These are phyloP conservation scores for Sphaerophoria taeniata DNA, from an alignment of 2,888 invertebrate genomes.

Conservation along the genomic window DNA sequence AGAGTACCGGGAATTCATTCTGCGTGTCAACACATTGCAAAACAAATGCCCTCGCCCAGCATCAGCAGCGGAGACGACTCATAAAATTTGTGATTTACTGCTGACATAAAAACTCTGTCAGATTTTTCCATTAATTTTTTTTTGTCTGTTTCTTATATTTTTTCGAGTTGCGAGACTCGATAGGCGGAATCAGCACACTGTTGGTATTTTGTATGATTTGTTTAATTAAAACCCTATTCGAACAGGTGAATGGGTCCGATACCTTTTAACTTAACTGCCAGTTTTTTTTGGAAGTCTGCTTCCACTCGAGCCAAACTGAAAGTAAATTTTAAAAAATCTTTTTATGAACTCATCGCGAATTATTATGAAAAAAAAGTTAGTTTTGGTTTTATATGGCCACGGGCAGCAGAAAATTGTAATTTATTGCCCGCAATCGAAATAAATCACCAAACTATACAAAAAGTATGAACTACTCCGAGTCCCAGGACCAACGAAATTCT, in stretches of 20 bases:
- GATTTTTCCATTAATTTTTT: constrained; percentile 51
- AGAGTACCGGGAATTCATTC: constrained; percentile 55
- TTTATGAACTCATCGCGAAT: constrained; percentile 40
- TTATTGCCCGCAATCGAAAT: constrained; percentile 60
- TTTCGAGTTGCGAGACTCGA: constrained; percentile 1
- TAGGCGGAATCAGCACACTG: background rate
- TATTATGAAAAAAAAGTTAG: constrained; percentile 21
- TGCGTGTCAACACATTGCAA: constrained; percentile 56
- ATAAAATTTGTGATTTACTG: constrained; percentile 71
- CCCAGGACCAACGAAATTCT: background rate
- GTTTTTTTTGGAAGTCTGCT: background rate
- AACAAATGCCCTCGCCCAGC: constrained; percentile 42
- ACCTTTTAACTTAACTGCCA: constrained; percentile 3
- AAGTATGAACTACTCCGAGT: constrained; percentile 22
- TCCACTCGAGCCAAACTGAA: background rate
- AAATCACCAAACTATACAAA: constrained; percentile 72
- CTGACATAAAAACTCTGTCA: constrained; percentile 67
- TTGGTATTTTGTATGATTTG: constrained; percentile 51
- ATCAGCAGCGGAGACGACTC: constrained; percentile 31
- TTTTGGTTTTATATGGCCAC: constrained; percentile 64
- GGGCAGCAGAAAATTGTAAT: constrained; percentile 69
- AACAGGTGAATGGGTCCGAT: constrained; percentile 60
- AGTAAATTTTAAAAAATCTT: constrained; percentile 42
- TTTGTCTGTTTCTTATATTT: constrained; percentile 18
- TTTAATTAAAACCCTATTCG: constrained; percentile 65